These are phyloP conservation scores for Valencia hispanica DNA, from an alignment of 2,797 vertebrate species.

Conservation along the genomic window DNA sequence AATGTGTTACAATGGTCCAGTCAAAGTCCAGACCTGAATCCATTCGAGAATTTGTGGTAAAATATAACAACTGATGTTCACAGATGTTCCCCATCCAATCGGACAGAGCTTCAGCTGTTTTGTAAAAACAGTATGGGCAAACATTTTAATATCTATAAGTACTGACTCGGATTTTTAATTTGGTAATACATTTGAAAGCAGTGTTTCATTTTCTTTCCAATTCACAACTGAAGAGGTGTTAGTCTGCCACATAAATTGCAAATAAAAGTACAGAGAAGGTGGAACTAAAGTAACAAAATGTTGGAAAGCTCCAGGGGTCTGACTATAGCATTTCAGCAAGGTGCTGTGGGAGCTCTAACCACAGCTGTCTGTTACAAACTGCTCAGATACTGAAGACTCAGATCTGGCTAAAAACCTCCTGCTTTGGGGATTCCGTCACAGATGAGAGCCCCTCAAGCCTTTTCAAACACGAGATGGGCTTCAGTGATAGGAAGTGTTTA, in stretches of 20 bases:
- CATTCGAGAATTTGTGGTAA: background rate
- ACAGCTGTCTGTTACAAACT: slow-evolving; percentile 51
- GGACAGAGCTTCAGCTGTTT: background rate
- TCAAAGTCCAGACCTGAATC: background rate
- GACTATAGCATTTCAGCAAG: background rate
- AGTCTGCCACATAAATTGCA: background rate
- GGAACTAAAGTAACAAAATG: background rate
- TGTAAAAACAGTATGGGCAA: background rate
- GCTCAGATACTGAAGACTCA: slow-evolving; percentile 29
- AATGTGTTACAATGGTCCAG: background rate
- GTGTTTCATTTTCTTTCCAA: background rate
- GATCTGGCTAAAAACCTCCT: slow-evolving; percentile 25
- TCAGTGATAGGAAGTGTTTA: slow-evolving; percentile 51
- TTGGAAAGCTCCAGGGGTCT: background rate
- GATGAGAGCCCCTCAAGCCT: slow-evolving; percentile 37
- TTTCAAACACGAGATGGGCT: slow-evolving; percentile 40
- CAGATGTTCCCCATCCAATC: background rate
- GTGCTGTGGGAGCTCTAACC: background rate
- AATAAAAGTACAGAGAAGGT: background rate
- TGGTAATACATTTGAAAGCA: background rate
- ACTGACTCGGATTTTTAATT: background rate
- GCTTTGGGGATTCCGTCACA: slow-evolving; percentile 38
- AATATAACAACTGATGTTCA: background rate
- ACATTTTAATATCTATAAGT: background rate
- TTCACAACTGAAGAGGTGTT: background rate